Evolutionary conservation across 2,888 invertebrate genomes (phyloP).

Genomic region (Acanthosepion lycidas): DNA sequence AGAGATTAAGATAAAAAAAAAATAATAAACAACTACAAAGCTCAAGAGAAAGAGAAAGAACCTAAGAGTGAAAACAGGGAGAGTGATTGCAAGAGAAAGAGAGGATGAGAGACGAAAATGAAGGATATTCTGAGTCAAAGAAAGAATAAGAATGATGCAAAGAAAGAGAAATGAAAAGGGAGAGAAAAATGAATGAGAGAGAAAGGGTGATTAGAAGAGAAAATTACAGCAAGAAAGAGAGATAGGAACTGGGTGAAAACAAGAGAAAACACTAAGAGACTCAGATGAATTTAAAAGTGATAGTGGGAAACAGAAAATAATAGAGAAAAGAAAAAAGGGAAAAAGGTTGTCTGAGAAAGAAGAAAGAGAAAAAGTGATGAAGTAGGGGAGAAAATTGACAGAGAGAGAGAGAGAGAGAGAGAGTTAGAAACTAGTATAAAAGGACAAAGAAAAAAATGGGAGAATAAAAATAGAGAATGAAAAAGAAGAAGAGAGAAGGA

Average conservation of each 20-base stretch:
- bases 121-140: background rate
- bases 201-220: background rate
- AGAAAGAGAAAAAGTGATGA: background rate
- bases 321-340: background rate
- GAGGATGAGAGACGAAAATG: no score
- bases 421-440: background rate
- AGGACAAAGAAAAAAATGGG: no score
- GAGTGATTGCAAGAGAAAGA: background rate
- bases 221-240: no score
- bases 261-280: no score
- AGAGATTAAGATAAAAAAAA: no score
- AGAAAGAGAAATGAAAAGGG: background rate
- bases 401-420: slow-evolving; percentile 45
- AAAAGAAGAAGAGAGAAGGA: no score
- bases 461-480: no score
- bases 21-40: no score
- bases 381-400: slow-evolving; percentile 36
- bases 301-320: background rate
- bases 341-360: background rate
- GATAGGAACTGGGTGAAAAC: no score
- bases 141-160: background rate
- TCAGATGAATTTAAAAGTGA: background rate
- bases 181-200: background rate
- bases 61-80: background rate
- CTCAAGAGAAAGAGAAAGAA: background rate